A percentile compares a stretch with the other conserved stretches of the same genome.
Conservation (phyloP, 1,140 invertebrate species). For the fruit fly (Drosophila melanogaster) region Release_6_plus_ISO1_MT NT_033779.5:17745001-17745500, state of each 20-base stretch:
- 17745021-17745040: too few relatives aligned
- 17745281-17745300: conserved; percentile 63
- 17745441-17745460: conserved; percentile 82
- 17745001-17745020: background rate
- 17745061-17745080: background rate
- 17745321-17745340: conserved; percentile 29
- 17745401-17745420: conserved; percentile 74
- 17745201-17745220: conserved; percentile 56
- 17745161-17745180: conserved; percentile 24
- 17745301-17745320: conserved; percentile 34
- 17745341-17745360: conserved; percentile 26
- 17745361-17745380: too few relatives aligned
- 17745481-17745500: conserved; percentile 29
- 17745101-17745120: conserved; percentile 2
- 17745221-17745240: conserved; percentile 61
- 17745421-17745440: conserved; percentile 67
- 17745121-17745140: conserved; percentile 11
- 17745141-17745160: conserved; percentile 15
- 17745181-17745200: conserved; percentile 41
- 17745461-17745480: conserved; percentile 72
- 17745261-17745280: conserved; percentile 19
- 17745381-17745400: conserved; percentile 30
- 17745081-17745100: background rate
- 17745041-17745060: background rate
- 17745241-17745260: conserved; percentile 11